Conservation (phyloP, 2,113 vertebrate genomes). For the Oncorhynchus kisutch region DNA sequence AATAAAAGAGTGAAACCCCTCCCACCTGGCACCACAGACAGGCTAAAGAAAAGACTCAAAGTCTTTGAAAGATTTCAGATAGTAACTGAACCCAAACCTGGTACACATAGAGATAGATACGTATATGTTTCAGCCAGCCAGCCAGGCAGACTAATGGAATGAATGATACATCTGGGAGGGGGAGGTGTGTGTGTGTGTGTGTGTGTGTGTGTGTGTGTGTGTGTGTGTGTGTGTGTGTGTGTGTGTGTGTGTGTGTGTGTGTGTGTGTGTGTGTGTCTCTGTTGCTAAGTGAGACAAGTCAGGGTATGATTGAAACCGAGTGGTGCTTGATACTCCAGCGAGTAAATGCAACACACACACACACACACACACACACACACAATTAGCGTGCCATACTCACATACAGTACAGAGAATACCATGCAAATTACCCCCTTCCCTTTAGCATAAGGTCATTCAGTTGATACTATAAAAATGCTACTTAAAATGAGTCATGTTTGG, state of each 20-base stretch:
- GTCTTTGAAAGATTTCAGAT: no score
- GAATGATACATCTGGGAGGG: constrained; percentile 13
- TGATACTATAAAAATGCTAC: no score
- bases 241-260: neutral
- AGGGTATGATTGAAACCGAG: constrained; percentile 24
- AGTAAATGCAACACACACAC: constrained; percentile 19
- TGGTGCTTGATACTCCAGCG: constrained; percentile 24
- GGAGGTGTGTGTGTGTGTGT: neutral
- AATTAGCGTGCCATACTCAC: constrained; percentile 2
- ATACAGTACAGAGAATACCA: neutral
- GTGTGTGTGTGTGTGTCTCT: no score
- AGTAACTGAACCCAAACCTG: constrained; percentile 11
- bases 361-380: neutral
- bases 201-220: no score
- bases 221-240: no score
- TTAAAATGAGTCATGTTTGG: no score
- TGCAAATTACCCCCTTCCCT: no score
- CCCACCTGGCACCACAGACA: no score
- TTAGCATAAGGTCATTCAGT: no score
- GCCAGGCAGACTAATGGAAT: constrained; percentile 26
- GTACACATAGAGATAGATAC: neutral
- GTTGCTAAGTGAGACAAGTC: constrained; percentile 29
- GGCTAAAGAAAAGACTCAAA: no score
- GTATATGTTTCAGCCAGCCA: constrained; percentile 29
- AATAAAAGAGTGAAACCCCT: no score